These are phyloP conservation scores for Tylochromis polylepis DNA, from an alignment of 2,113 vertebrate genomes.

Conservation along the genomic window DNA sequence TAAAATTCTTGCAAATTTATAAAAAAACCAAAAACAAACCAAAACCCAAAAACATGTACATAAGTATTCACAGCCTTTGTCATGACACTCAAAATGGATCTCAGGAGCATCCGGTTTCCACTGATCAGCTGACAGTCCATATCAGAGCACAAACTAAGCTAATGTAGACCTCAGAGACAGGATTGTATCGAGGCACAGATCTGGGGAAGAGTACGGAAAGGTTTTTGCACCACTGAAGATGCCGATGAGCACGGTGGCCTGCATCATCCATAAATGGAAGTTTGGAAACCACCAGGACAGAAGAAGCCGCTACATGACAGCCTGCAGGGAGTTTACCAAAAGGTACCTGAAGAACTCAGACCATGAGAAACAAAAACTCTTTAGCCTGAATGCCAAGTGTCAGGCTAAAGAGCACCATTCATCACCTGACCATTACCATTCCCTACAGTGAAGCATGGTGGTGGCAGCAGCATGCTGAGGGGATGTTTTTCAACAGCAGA, in stretches of 20 bases:
- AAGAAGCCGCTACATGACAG: neutral
- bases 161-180: neutral
- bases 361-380: neutral
- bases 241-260: neutral
- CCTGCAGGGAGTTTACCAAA: neutral
- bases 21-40: too few species aligned
- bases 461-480: neutral
- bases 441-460: neutral
- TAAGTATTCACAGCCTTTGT: neutral
- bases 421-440: neutral
- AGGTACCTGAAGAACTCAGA: neutral
- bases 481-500: neutral
- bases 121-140: neutral
- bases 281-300: neutral
- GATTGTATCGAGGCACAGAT: neutral
- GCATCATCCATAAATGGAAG: neutral
- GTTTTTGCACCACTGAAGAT: neutral
- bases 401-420: neutral
- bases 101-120: neutral
- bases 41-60: too few species aligned
- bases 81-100: neutral
- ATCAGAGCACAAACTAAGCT: neutral
- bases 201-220: neutral
- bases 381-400: fast-evolving
- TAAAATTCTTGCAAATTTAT: neutral